Evolutionary conservation across 2,113 vertebrate species (phyloP), one percentile per base, ranked within the genome.

Genomic region (Neodon shergylaensis): DNA sequence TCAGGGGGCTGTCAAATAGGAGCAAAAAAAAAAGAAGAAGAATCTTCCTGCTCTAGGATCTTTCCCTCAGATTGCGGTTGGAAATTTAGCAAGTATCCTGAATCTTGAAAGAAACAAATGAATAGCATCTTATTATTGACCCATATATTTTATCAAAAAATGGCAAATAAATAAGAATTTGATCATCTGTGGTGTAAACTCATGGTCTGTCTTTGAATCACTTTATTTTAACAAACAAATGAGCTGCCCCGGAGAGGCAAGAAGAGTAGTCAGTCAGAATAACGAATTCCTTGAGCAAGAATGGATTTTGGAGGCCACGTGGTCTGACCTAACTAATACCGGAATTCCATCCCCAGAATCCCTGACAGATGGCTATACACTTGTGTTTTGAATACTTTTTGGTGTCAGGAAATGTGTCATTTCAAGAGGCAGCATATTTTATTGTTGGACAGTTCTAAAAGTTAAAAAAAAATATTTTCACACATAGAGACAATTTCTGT

Each of bases 351-450:
- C 88, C 17, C 10, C 81, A 76, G 92, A 88, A 79, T 85, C 95
- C 92, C 95, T 66, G 91, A 93, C 96, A 97, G 97, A 96, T 95
- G 96, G 94, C 26, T 61, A 42, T 39, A 77, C 94, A 97, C 96
- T 97, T 97, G 95, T 97, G 97, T 96, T 96, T 96, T 96, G 95
- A 96, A 95, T 97, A 97, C 92, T 92, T 96, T 79, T 81, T 92
- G 90, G 94, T 92, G 94, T 95, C 84, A 96, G 91, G 85, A 96
- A 93, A 79, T 95, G 42, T 93, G 95, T 94, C 95, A 90, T 97
- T 95, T 96, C 91, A 95, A 95, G 92, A 94, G 94, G 88, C 85
- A 84, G 65, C 3, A 4, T 95, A 92, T 96, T 96, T 97, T 94
- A 95, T 85, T 95, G 92, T 93, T 92, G 73, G 94, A 76, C 94